Base-by-base conservation (phyloP, 2,113 vertebrate genomes). In the Rhea americana region DNA sequence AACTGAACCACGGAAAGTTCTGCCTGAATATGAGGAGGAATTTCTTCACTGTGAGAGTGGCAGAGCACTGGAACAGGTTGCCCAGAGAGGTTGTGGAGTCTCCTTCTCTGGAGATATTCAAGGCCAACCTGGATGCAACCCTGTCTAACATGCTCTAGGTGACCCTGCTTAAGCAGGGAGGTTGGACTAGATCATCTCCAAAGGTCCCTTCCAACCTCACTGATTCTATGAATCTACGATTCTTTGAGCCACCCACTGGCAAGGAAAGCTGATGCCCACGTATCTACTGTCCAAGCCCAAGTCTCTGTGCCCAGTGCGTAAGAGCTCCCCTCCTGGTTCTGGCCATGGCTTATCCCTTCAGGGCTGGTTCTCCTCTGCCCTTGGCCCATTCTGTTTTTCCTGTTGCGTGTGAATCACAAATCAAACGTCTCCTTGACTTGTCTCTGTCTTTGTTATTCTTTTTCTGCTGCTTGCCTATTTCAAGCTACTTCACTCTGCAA, bases 221-320 rank as follows among this genome's bases (percentile, higher is more conserved):
- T 35, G 35, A 35, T 35, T 35, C 35, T 35, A 35, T 35, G 35
- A 35, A 35, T 35, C 35, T 35, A 35, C 35, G 35, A 35, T 35
- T 10, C 32, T 11, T n/a, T 45, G 51, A 5, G 37, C 56, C 19
- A 47, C 68, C 30, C 15, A 62, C 71, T 0, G 0, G 13, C 32
- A 15, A 21, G 24, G n/a, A 32, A 22, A n/a, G 19, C 22, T 50
- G 18, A 11, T 1, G 3, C 26, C 43, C 43, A 6, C 0, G 0
- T 5, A 25, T 61, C 37, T 55, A 53, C 53, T 61, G 25, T 47
- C 3, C 39, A 4, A 43, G 41, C 53, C n/a, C 3, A 0, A 43
- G 77, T 14, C 32, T 20, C n/a, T 21, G 58, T 20, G 32, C 58
- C 55, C 59, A 2, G 25, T 9, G 30, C 41, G 2, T 1, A 18